Evolutionary conservation across 2,888 invertebrate species (phyloP).

Genomic region (Meliscaeva auricollis): DNA sequence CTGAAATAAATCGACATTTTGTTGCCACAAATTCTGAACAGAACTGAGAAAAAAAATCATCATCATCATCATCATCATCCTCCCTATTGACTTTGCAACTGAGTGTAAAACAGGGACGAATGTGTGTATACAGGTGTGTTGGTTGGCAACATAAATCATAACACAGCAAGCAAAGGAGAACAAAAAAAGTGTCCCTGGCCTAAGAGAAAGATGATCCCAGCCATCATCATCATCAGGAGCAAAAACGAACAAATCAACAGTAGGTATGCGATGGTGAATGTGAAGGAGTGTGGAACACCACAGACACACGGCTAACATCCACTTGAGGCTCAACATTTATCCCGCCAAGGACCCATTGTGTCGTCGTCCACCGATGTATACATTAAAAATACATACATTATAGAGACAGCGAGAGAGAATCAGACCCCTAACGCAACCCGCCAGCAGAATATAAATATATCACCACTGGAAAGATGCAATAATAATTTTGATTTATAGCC

Average conservation of each 20-base stretch:
- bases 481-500: slow-evolving; percentile 82
- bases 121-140: slow-evolving; percentile 32
- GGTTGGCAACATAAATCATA: slow-evolving; percentile 65
- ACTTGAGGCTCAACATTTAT: slow-evolving; percentile 63
- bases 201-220: slow-evolving; percentile 71
- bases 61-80: neutral
- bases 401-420: neutral
- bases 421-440: slow-evolving; percentile 24
- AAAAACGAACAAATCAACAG: slow-evolving; percentile 59
- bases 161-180: slow-evolving; percentile 33
- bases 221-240: slow-evolving; percentile 57
- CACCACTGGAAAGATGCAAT: slow-evolving; percentile 70
- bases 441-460: slow-evolving; percentile 10
- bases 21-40: slow-evolving; percentile 28
- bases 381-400: slow-evolving; percentile 35
- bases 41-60: too few species aligned
- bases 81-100: slow-evolving; percentile 54
- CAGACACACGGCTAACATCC: slow-evolving; percentile 33
- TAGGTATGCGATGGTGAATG: neutral
- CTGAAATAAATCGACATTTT: slow-evolving; percentile 61
- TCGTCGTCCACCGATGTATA: slow-evolving; percentile 9
- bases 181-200: slow-evolving; percentile 43
- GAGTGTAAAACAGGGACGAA: slow-evolving; percentile 37
- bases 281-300: slow-evolving; percentile 9
- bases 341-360: slow-evolving; percentile 22